Conservation (phyloP, 2,888 invertebrate genomes). For the Tachina lurida region DNA sequence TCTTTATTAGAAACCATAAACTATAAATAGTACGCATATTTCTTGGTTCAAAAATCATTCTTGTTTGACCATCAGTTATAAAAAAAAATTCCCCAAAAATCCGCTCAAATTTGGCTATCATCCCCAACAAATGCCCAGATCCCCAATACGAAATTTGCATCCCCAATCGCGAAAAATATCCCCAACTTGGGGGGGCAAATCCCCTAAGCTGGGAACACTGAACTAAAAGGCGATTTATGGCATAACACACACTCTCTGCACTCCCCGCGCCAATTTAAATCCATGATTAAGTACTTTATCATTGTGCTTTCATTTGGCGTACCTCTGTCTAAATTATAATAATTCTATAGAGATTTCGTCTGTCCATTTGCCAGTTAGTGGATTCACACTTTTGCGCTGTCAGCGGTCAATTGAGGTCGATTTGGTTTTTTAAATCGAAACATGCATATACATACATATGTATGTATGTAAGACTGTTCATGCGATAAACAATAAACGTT, state of each 20-base stretch:
- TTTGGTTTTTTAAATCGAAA: background rate
- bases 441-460: background rate
- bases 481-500: constrained; percentile 28
- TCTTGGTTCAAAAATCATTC: no score
- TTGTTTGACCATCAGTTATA: no score
- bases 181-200: no score
- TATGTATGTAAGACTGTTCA: background rate
- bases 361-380: background rate
- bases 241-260: background rate
- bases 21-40: no score
- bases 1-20: no score
- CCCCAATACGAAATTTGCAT: no score
- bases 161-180: no score
- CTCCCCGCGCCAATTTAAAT: background rate
- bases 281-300: constrained; percentile 8
- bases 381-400: constrained; percentile 2
- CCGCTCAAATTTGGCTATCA: no score
- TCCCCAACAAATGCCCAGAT: no score
- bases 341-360: constrained; percentile 2
- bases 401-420: constrained; percentile 54
- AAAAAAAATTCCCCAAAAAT: no score
- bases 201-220: no score
- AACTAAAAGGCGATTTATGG: constrained; percentile 37
- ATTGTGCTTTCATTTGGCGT: constrained; percentile 16
- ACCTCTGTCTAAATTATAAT: background rate